Evolutionary conservation across 2,113 vertebrate species (phyloP), one percentile per base, ranked within the genome.

Genomic region (Cheirogaleus medius): DNA sequence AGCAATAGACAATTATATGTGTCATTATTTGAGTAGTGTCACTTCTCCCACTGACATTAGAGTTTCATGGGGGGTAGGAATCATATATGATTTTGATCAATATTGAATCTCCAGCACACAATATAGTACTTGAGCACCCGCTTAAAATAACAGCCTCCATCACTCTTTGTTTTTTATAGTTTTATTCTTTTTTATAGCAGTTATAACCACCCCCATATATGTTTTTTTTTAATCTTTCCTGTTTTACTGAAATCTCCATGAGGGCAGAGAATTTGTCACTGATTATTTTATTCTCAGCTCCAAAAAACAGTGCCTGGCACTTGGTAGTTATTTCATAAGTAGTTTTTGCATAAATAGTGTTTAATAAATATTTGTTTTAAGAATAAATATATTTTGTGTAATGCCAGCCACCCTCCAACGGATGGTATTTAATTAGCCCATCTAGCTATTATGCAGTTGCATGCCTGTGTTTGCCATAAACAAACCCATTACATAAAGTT

Each of bases 331-430:
- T 44, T 85, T 81, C 37, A 42, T 32, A 71, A 85, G 23, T 37
- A 69, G 63, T 86, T 91, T 91, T 93, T 78, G 42, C 29, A 95
- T 54, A 87, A 54, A 90, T 84, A 84, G 8, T 54, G 42, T 74
- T 63, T 92, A 95, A 86, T 87, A 95, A 96, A 96, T 87, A 86
- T 80, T 77, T 92, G 10, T n/a, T 87, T 64, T 83, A 94, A 76
- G 42, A 94, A 94, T 73, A 86, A 71, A 85, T 84, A 49, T 71
- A 71, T 82, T 91, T 49, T 96, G 34, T 69, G 76, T 71, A 37
- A 74, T 63, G 93, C 29, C 32, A 97, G 54, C 58, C 86, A 82
- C 8, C 69, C 56, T 97, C 73, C n/a, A 96, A 92, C 29, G 54
- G 54, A 93, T 39, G 39, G 39, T 32, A 56, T 96, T 80, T 76